These are phyloP conservation scores for Bugula neritina DNA, from an alignment of 2,888 invertebrate genomes.

Conservation along the genomic window DNA sequence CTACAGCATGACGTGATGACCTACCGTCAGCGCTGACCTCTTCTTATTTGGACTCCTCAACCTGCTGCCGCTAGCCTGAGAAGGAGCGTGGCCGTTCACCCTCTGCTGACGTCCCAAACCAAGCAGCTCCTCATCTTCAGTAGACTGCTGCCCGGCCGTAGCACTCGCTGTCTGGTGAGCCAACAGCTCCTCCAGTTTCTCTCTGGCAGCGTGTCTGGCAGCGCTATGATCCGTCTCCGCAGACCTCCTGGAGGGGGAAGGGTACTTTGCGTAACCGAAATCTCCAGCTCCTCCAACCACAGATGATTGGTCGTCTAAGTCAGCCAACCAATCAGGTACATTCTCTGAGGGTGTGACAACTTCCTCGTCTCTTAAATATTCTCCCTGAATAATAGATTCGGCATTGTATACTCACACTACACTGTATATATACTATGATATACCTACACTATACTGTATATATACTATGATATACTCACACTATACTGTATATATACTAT, in stretches of 20 bases:
- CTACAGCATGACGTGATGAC: too few relatives aligned
- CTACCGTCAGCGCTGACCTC: constrained; percentile 8
- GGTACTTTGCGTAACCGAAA: background rate
- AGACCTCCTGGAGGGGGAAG: background rate
- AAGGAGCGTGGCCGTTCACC: background rate
- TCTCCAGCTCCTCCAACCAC: background rate
- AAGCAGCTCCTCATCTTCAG: background rate
- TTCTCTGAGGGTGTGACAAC: background rate
- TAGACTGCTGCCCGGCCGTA: background rate
- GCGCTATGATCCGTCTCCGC: background rate
- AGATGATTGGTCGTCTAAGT: constrained; percentile 16
- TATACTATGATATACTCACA: too few relatives aligned
- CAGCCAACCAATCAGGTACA: constrained; percentile 22
- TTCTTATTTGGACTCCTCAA: constrained; percentile 24
- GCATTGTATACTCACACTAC: too few relatives aligned
- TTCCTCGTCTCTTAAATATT: constrained; percentile 9
- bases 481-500: too few relatives aligned
- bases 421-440: too few relatives aligned
- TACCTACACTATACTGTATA: too few relatives aligned
- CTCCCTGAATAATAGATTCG: background rate
- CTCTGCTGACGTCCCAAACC: background rate
- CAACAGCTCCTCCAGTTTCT: constrained; percentile 22
- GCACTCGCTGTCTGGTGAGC: background rate
- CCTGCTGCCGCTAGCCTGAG: background rate
- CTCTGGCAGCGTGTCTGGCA: constrained; percentile 3